Evolutionary conservation across 2,113 vertebrate genomes (phyloP), one percentile per base, ranked within the genome.

Genomic region (Peucedramus taeniatus): DNA sequence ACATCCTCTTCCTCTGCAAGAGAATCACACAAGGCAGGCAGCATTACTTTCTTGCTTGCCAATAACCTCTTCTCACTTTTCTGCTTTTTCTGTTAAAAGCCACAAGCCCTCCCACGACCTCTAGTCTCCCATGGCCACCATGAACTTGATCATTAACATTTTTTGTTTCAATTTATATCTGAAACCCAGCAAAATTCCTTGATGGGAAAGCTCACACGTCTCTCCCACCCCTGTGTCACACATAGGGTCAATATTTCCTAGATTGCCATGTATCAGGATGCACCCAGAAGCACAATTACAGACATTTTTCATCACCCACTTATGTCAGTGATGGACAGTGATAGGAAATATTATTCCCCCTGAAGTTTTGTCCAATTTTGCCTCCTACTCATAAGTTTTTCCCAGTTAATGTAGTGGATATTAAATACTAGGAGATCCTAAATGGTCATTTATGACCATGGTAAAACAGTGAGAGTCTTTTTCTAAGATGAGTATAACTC

Each of bases 211-310:
- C n/a, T 88, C 28, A 60, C 15, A 44, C 39, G 24, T 3, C 39
- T 66, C 44, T 61, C 66, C 37, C n/a, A 30, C 24, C 47, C 24
- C 47, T 45, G 39, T 40, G 54, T 12, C 70, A 24, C 51, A 51
- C 45, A 14, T 26, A 39, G 30, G 10, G 33, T 16, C 66, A 42
- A 47, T 31, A n/a, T 37, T 76, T 85, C 61, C 57, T 13, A 31
- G 47, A 26, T 7, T 83, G n/a, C 35, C 27, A 14, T 0, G 0
- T 12, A n/a, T 5, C 14, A 33, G 33, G 27, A 10, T 2, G 0
- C 13, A 30, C 7, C 23, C 30, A 49, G 16, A 37, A 59, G 45
- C 20, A 87, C 16, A 71, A 4, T 15, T 50, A 42, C 6, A 22
- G 54, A n/a, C 7, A 56, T 45, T 72, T 88, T 65, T 42, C 54